These are phyloP conservation scores for Xenopus petersii DNA, from an alignment of 2,797 vertebrate species.

Conservation along the genomic window DNA sequence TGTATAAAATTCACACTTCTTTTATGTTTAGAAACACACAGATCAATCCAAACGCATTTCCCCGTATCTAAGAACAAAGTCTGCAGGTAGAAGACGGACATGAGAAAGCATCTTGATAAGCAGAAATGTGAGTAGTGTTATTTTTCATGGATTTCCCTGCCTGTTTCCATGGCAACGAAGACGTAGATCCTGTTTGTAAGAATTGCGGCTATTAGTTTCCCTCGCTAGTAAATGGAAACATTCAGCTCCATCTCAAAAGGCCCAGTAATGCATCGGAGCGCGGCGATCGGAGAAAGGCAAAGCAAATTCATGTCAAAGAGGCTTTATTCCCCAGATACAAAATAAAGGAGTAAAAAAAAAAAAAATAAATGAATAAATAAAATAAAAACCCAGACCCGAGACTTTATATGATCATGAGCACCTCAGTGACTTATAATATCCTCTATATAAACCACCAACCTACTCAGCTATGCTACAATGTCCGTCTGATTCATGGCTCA, in stretches of 20 bases:
- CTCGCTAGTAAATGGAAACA: conserved; percentile 36
- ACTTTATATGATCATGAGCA: no score
- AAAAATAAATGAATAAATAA: no score
- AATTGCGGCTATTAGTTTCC: conserved; percentile 32
- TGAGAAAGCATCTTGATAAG: conserved; percentile 22
- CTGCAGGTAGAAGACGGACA: not conserved
- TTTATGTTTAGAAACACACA: no score
- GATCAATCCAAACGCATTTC: no score
- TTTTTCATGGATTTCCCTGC: conserved; percentile 46
- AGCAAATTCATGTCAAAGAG: not conserved
- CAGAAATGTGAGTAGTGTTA: conserved; percentile 18
- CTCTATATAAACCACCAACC: no score
- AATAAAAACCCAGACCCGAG: no score
- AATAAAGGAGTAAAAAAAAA: no score
- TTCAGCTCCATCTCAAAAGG: conserved; percentile 35
- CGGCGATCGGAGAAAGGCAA: conserved; percentile 2
- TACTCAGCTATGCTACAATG: no score
- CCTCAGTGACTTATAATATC: no score
- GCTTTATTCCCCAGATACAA: not conserved
- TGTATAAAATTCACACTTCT: no score
- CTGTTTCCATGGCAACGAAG: conserved; percentile 40
- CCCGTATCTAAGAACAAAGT: no score
- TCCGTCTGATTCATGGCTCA: no score
- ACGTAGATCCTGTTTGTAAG: conserved; percentile 32
- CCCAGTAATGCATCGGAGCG: conserved; percentile 14